Evolutionary conservation across 2,797 vertebrate genomes (phyloP), one percentile per base, ranked within the genome.

Genomic region (Botia kubotai): DNA sequence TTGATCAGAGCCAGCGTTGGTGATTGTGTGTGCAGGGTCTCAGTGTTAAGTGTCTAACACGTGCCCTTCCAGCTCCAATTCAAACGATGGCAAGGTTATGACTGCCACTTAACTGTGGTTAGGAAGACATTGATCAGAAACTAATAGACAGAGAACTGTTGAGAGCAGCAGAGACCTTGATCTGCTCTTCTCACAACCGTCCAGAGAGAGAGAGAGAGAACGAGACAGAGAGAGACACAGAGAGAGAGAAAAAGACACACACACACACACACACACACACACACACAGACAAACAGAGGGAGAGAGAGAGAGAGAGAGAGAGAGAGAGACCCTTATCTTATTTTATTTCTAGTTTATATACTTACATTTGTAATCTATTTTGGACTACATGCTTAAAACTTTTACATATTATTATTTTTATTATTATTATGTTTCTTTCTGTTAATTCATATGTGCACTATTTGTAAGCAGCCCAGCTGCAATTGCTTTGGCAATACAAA

Each of bases 91-190:
- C 77, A 72, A 72, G 69, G 77, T 72, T 72, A 65, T 63, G 69
- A 72, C 58, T 72, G 58, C 19, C 77, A 79, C 58, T 79, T 79
- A 72, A 60, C 57, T 48, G 57, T 16, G 19, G 43, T 10, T 48
- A 62, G 68, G 57, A 79, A 79, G 48, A 72, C 77, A 66, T 71
- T 76, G 53, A 19, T 70, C 50, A 69, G 55, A 39, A 84, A 57
- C 71, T 74, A 78, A 69, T 74, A 72, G 52, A 36, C 65, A 77
- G 21, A 26, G 39, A 26, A 65, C 58, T 70, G 66, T 26, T 36
- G 63, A 73, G 53, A 63, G 46, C 21, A 2, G 39, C 55, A 79
- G 63, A 83, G 78, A 85, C 84, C 85, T 90, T 88, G 60, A 90
- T 73, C 36, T 65, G 84, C 52, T 87, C 76, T 33, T 77, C 79